These are phyloP conservation scores for Nesospiza acunhae DNA, from an alignment of 2,113 vertebrate species.

Conservation along the genomic window DNA sequence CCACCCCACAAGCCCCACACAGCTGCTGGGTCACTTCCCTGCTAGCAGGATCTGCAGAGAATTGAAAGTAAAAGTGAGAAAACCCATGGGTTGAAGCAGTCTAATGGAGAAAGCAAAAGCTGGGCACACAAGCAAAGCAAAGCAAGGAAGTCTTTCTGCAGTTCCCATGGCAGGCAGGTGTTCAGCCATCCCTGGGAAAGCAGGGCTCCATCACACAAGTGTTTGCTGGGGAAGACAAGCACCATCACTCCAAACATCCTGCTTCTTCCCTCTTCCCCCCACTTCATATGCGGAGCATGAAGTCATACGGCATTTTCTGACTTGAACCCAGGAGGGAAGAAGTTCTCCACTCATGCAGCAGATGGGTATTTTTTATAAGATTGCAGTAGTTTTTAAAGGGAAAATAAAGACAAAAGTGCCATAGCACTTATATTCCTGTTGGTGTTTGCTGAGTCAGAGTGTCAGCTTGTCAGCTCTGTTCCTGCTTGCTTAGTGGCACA, in stretches of 20 bases:
- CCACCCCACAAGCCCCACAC: no score
- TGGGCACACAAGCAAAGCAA: background rate
- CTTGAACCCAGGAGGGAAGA: background rate
- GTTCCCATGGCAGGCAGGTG: background rate
- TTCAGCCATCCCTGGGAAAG: background rate
- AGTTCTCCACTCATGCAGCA: background rate
- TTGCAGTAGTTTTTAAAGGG: background rate
- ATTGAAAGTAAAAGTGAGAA: background rate
- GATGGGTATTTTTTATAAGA: background rate
- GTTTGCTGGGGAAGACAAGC: background rate
- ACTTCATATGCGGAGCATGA: background rate
- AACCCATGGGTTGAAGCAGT: background rate
- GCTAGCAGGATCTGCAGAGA: background rate
- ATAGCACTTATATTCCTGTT: background rate
- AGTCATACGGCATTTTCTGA: background rate
- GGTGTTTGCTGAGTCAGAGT: background rate
- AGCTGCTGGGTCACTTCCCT: rapidly evolving
- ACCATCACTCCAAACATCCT: background rate
- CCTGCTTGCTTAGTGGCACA: background rate
- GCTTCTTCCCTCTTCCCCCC: background rate
- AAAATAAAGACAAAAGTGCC: background rate
- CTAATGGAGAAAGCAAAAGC: background rate
- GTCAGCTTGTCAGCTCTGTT: background rate
- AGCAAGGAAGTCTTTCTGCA: background rate
- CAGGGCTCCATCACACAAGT: background rate